Evolutionary conservation across 2,888 invertebrate genomes (phyloP).

Genomic region (Trachelus troglodyta): DNA sequence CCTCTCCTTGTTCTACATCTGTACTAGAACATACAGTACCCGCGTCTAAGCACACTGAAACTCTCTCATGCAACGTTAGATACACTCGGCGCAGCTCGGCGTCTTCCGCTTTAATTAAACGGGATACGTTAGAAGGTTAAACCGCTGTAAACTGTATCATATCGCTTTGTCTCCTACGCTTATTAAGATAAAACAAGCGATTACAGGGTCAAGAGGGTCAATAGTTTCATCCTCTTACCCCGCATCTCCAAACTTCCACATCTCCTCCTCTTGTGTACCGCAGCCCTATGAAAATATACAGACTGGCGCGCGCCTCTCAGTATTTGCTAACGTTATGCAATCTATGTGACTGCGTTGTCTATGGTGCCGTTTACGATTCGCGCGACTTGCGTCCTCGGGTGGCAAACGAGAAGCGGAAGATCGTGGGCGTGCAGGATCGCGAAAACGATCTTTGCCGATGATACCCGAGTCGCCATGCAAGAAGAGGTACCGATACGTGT

Average conservation of each 20-base stretch:
- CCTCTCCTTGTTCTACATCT: not conserved
- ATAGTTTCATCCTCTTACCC: conserved; percentile 29
- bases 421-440: conserved; percentile 34
- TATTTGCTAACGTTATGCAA: not conserved
- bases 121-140: conserved; percentile 41
- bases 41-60: not conserved
- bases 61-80: conserved; percentile 12
- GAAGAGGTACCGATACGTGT: not conserved
- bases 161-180: conserved; percentile 28
- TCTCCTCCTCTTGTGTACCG: not conserved
- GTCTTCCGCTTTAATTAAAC: conserved; percentile 45
- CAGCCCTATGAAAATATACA: not conserved
- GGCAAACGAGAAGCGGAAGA: conserved; percentile 38
- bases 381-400: not conserved
- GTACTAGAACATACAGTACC: not conserved
- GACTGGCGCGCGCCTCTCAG: not conserved
- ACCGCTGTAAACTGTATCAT: conserved; percentile 38
- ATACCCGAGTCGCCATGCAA: not conserved
- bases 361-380: not conserved
- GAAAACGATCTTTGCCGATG: not conserved
- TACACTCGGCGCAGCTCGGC: not conserved
- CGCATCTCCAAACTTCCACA: not conserved
- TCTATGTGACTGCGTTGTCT: not conserved
- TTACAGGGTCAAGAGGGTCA: conserved; percentile 37
- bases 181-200: conserved; percentile 52